Evolutionary conservation across 1,140 invertebrate genomes (phyloP).

Genomic region (Zaprionus davidi): DNA sequence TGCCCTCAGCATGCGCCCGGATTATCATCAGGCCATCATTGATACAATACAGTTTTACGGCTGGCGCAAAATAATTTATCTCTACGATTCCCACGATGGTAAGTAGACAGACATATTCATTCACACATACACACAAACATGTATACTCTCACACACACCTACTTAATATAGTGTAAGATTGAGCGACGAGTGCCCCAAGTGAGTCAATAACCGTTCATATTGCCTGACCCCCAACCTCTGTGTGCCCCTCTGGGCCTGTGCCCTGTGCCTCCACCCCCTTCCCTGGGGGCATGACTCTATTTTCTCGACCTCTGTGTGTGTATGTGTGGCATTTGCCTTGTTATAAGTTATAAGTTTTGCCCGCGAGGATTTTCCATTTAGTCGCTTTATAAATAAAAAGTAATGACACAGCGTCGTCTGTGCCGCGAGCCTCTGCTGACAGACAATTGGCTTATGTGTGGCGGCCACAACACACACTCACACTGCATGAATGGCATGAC

Average conservation of each 20-base stretch:
- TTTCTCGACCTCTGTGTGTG: conserved; percentile 9
- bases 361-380: conserved; percentile 73
- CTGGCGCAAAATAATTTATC: conserved; percentile 96
- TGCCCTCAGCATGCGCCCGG: conserved; percentile 96
- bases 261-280: neutral
- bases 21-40: conserved; percentile 96
- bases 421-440: conserved; percentile 8
- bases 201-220: conserved; percentile 61
- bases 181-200: conserved; percentile 32
- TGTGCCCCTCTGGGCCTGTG: neutral
- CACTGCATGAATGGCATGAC: neutral
- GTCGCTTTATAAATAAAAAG: conserved; percentile 79
- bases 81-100: conserved; percentile 98
- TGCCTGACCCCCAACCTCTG: conserved; percentile 17
- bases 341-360: conserved; percentile 78
- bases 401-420: conserved; percentile 71
- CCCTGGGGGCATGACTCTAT: conserved; percentile 22
- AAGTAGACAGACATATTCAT: conserved; percentile 84
- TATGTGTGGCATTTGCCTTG: conserved; percentile 71
- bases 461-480: conserved; percentile 44
- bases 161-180: conserved; percentile 28
- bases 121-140: neutral
- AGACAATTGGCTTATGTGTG: conserved; percentile 32
- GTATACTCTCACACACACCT: conserved; percentile 27
- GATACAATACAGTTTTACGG: conserved; percentile 96